phyloP scores from a whole-genome alignment of 2,888 invertebrate genomes.

The Chouioia cunea region DNA sequence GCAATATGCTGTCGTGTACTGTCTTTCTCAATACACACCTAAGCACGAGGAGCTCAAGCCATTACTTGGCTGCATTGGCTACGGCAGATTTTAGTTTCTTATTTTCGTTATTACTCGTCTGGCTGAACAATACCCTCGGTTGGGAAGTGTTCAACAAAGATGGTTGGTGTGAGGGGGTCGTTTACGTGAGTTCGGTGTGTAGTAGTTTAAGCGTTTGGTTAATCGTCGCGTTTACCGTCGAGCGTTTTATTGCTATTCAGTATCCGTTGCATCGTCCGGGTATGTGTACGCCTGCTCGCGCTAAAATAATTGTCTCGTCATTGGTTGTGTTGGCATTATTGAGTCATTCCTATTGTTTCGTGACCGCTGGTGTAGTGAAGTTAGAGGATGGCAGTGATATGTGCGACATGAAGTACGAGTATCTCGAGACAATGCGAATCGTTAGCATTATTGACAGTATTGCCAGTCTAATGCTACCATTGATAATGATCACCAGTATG shows the following conservation, averaged over 20 bases:
- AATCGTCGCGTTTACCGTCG: conserved; percentile 79
- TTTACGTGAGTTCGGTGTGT: conserved; percentile 72
- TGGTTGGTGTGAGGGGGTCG: conserved; percentile 73
- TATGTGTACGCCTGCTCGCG: conserved; percentile 74
- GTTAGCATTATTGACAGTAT: conserved; percentile 75
- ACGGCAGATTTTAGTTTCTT: conserved; percentile 74
- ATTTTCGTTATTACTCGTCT: conserved; percentile 71
- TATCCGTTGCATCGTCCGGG: conserved; percentile 74
- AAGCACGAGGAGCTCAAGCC: conserved; percentile 74
- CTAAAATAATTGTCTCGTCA: conserved; percentile 71
- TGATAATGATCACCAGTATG: conserved; percentile 74
- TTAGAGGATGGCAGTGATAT: conserved; percentile 62
- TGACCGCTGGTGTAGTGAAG: conserved; percentile 68
- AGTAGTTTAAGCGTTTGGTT: conserved; percentile 78
- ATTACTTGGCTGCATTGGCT: conserved; percentile 75
- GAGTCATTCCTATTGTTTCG: conserved; percentile 68
- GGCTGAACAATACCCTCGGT: conserved; percentile 70
- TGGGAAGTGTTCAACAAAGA: conserved; percentile 70
- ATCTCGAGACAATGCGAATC: conserved; percentile 70
- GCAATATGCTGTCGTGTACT: conserved; percentile 73
- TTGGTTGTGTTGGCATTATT: conserved; percentile 68
- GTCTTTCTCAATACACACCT: conserved; percentile 75
- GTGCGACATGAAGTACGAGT: conserved; percentile 71
- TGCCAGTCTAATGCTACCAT: conserved; percentile 75
- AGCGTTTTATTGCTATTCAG: conserved; percentile 78